phyloP scores from a whole-genome alignment of 2,888 invertebrate genomes.

The Clivina fossor region DNA sequence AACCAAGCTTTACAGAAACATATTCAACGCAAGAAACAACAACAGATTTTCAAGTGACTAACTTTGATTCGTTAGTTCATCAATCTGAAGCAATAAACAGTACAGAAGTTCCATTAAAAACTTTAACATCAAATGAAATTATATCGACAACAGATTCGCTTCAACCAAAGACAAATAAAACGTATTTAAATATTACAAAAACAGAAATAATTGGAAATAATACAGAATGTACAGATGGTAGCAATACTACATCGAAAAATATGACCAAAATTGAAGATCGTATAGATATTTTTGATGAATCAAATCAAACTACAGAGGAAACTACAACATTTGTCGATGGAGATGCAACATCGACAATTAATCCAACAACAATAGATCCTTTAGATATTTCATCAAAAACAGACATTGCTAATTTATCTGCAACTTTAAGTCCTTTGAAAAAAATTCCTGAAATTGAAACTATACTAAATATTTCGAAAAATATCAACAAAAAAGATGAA shows the following conservation, averaged over 20 bases:
- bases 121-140: not conserved
- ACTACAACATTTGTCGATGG: slow-evolving; percentile 41
- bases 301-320: slow-evolving; percentile 35
- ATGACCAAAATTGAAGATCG: slow-evolving; percentile 4
- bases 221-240: slow-evolving; percentile 15
- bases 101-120: not conserved
- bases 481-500: slow-evolving; percentile 63
- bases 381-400: slow-evolving; percentile 9
- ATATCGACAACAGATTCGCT: not conserved
- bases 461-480: too few relatives aligned
- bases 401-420: slow-evolving; percentile 19
- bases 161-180: slow-evolving; percentile 19
- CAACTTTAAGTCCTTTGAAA: slow-evolving; percentile 22
- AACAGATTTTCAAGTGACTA: not conserved
- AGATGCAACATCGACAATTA: slow-evolving; percentile 39
- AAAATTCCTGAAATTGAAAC: slow-evolving; percentile 54
- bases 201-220: slow-evolving; percentile 26
- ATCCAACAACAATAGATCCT: slow-evolving; percentile 37
- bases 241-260: slow-evolving; percentile 6
- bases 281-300: slow-evolving; percentile 11
- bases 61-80: too few relatives aligned
- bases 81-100: not conserved
- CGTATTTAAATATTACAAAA: slow-evolving; percentile 12
- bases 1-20: slow-evolving; percentile 19
- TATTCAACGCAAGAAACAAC: slow-evolving; percentile 4